phyloP scores from a whole-genome alignment of 1,140 invertebrate genomes.

The Campodea augens region DNA sequence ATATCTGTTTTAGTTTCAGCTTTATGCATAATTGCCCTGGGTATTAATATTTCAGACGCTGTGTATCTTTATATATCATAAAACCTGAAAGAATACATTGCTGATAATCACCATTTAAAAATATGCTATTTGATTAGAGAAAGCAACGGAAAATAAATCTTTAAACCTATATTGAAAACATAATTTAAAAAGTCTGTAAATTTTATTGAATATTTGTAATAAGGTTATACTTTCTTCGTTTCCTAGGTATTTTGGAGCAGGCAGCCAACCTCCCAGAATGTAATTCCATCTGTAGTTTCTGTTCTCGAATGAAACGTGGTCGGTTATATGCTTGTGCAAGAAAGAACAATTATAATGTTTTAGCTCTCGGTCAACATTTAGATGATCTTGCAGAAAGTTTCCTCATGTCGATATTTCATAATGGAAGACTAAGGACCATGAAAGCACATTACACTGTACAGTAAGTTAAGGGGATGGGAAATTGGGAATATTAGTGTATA shows the following conservation, averaged over 20 bases:
- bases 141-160: too few species aligned
- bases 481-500: too few species aligned
- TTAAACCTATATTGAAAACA: too few species aligned
- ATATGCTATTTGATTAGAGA: too few species aligned
- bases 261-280: conserved; percentile 23
- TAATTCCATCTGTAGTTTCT: conserved; percentile 44
- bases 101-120: too few species aligned
- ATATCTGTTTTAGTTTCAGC: too few species aligned
- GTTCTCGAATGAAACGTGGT: conserved; percentile 45
- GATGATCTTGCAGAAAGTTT: conserved; percentile 72
- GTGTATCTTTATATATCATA: too few species aligned
- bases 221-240: conserved; percentile 7
- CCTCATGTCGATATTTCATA: conserved; percentile 61
- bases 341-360: conserved; percentile 57
- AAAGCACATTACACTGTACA: conserved; percentile 54
- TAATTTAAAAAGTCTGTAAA: too few species aligned
- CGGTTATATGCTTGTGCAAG: conserved; percentile 54
- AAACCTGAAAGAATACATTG: too few species aligned
- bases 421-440: conserved; percentile 54
- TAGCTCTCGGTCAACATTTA: conserved; percentile 68
- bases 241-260: conserved; percentile 30
- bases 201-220: not conserved
- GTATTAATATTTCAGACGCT: too few species aligned
- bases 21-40: too few species aligned
- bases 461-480: conserved; percentile 22